Conservation (phyloP, 2,113 vertebrate genomes). For the Strix uralensis region DNA sequence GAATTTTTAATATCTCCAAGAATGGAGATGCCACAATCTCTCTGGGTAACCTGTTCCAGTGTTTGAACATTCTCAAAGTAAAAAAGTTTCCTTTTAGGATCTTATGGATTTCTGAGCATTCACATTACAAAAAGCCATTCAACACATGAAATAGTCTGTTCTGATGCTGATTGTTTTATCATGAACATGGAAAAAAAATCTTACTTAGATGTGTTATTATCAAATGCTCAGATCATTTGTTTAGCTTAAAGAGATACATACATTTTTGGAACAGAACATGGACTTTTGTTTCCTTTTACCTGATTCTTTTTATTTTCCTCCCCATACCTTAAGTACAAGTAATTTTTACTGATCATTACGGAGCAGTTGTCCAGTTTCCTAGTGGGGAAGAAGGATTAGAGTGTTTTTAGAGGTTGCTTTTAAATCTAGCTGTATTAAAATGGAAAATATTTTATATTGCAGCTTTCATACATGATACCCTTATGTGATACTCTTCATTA, state of each 20-base stretch:
- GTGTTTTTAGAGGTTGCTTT: background rate
- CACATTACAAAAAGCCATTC: background rate
- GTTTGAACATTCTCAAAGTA: background rate
- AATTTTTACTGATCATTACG: background rate
- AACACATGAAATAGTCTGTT: background rate
- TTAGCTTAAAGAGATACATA: background rate
- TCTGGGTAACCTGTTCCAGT: background rate
- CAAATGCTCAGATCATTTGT: background rate
- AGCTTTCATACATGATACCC: background rate
- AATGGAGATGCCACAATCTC: background rate
- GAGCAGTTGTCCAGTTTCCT: background rate
- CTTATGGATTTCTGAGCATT: background rate
- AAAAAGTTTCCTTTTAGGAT: background rate
- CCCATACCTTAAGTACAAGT: background rate
- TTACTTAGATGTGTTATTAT: background rate
- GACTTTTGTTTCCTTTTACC: background rate
- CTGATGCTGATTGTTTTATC: background rate
- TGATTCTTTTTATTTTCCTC: background rate
- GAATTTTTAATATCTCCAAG: background rate
- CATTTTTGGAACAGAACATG: background rate
- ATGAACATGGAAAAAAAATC: background rate
- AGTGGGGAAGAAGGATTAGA: background rate
- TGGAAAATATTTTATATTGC: background rate
- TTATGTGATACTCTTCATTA: background rate
- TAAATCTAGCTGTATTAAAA: background rate